Base-by-base conservation (phyloP, 2,113 vertebrate genomes). In the Hyperoodon ampullatus region DNA sequence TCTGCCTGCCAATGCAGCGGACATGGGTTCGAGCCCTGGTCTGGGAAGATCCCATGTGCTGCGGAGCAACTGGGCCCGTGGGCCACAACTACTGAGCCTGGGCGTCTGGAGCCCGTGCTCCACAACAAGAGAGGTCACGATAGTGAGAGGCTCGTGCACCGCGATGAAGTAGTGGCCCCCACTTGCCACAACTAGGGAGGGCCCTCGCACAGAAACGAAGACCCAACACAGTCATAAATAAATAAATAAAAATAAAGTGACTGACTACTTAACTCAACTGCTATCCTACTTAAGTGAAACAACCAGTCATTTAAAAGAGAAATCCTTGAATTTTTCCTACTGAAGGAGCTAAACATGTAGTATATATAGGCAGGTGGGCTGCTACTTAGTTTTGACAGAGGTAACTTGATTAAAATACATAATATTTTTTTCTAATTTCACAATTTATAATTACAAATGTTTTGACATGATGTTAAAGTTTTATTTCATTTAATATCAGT, bases 281-380 rank as follows among this genome's bases (percentile, higher is more conserved):
- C 28, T 92, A 94, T 94, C 4, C 35, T 70, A 80, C 42, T 81
- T 77, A 77, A 86, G 63, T 90, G 71, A 96, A 96, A 95, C 21
- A 66, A 61, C 12, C 3, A 70, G 5, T 93, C 30, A 81, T 70
- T 81, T 87, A 88, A 42, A 30, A 72, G 35, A 75, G 70, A 70
- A 55, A 16, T n/a, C 18, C 8, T 19, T 92, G 10, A 21, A 21
- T 80, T 89, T 94, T 92, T 96, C 65, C 10, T 60, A 50, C 23
- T 53, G 13, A 75, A 63, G 21, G 33, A 8, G 35, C n/a, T 80
- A 93, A 70, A 63, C 10, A 60, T 42, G 6, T 26, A 75, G 30
- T 11, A 15, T 66, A 13, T 74, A 39, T 60, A 80, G 42, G 63
- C 28, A 66, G 80, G 24, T 55, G 24, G 60, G 33, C 18, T 74